phyloP scores from a whole-genome alignment of 2,113 vertebrate genomes.

The Rallus limicola region DNA sequence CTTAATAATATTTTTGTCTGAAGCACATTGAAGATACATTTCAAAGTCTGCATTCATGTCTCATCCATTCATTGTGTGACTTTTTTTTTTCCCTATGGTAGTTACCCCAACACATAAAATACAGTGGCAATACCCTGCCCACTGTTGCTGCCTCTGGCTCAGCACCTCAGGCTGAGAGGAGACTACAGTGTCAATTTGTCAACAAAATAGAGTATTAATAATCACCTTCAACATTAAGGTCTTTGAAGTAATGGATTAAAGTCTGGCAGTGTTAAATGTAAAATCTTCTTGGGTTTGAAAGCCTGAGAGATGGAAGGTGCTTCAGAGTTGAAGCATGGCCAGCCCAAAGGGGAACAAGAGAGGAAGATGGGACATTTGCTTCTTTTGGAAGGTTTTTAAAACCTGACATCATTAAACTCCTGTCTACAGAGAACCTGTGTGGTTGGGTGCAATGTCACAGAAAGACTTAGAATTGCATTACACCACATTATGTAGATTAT shows the following conservation, averaged over 20 bases:
- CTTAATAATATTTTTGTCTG: constrained; percentile 35
- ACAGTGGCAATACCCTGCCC: background rate
- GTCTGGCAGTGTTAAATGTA: background rate
- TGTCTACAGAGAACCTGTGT: background rate
- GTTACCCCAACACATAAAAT: background rate
- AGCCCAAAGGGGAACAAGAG: background rate
- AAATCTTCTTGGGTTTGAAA: background rate
- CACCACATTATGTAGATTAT: background rate
- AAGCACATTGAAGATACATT: background rate
- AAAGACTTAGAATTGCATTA: background rate
- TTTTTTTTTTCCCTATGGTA: background rate
- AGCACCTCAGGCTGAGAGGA: background rate
- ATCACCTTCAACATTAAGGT: background rate
- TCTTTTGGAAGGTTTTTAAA: background rate
- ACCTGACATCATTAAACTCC: background rate
- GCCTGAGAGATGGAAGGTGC: background rate
- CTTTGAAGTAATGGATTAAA: background rate
- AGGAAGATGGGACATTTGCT: background rate
- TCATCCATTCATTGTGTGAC: background rate
- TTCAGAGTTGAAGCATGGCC: background rate
- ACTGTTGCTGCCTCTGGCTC: background rate
- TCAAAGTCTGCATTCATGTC: background rate
- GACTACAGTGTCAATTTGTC: background rate
- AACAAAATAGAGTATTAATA: background rate
- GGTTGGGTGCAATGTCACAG: background rate